These are phyloP conservation scores for Oscheius sp. DNA, from an alignment of 2,888 invertebrate species.

Conservation along the genomic window DNA sequence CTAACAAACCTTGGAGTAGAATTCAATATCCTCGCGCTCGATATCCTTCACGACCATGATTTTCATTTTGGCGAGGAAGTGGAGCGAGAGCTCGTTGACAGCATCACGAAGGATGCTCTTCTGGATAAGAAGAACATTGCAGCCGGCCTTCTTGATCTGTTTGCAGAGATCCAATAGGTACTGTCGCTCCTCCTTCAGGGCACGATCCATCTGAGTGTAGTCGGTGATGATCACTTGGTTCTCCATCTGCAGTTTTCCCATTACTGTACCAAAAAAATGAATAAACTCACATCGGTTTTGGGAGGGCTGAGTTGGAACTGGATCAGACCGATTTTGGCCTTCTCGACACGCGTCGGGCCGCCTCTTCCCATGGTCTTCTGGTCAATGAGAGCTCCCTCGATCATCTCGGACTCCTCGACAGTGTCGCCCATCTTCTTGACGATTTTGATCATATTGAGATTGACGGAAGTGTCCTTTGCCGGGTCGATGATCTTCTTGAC, in stretches of 20 bases:
- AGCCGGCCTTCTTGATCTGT: constrained; percentile 97
- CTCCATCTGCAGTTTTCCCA: constrained; percentile 83
- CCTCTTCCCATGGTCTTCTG: constrained; percentile 87
- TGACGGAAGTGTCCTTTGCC: constrained; percentile 83
- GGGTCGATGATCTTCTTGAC: constrained; percentile 87
- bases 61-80: constrained; percentile 98
- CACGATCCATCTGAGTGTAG: constrained; percentile 99
- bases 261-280: background rate
- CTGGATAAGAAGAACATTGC: constrained; percentile 93
- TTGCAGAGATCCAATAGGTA: constrained; percentile 98
- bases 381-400: constrained; percentile 94
- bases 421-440: constrained; percentile 87
- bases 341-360: constrained; percentile 92
- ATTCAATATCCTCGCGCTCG: constrained; percentile 97
- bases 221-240: constrained; percentile 92
- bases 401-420: constrained; percentile 85
- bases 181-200: constrained; percentile 93
- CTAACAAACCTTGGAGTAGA: constrained; percentile 84
- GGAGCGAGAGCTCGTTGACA: constrained; percentile 93
- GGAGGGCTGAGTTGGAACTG: constrained; percentile 99
- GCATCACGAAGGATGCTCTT: constrained; percentile 89
- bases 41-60: constrained; percentile 97
- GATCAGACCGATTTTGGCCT: constrained; percentile 97
- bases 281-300: constrained; percentile 88
- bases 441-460: constrained; percentile 93